Base-by-base conservation (phyloP, 92 coral and sea anemone genomes). In the Siderastrea radians region DNA sequence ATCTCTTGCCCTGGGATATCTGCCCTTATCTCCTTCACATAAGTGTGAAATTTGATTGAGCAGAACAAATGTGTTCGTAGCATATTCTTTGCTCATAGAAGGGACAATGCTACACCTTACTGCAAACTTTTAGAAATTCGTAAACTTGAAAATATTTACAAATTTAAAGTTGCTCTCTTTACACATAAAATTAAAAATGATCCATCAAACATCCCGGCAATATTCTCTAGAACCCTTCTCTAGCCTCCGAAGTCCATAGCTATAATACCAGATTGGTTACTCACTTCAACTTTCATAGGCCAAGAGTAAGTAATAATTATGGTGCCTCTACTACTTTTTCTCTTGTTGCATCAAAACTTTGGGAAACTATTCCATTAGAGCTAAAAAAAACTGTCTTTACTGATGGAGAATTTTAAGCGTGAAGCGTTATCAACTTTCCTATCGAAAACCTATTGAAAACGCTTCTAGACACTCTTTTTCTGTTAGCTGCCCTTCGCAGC, bases 1-100 rank as follows among this genome's bases (percentile, higher is more conserved):
- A 26, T 26, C 38, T 26, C 38, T 26, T 26, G 38, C 38, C 38
- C 38, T 26, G 38, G 38, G 38, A 26, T 26, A 26, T 26, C 38
- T 26, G 38, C 38, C 38, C 38, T 26, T 26, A 26, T 26, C 38
- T 26, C 38, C 38, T 26, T 26, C 38, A 26, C 38, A 26, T 26
- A 26, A 26, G 38, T 26, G 38, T 26, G 38, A 26, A 26, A 26
- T 26, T 26, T 26, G 68, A 90, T 76, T 17, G 83, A 72, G 43
- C 96, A 93, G 78, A 93, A 89, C 66, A 90, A 86, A 82, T 92
- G 88, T 62, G 72, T 92, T 47, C 72, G 91, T 55, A 69, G 68
- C 15, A 85, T 92, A 10, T 85, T 93, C 26, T 90, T 93, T 90
- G 95, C 92, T 12, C 54, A 63, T 6, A 88, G 45, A 16, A 72